Evolutionary conservation across 2,888 invertebrate genomes (phyloP).

Genomic region (Cybosia mesomella): DNA sequence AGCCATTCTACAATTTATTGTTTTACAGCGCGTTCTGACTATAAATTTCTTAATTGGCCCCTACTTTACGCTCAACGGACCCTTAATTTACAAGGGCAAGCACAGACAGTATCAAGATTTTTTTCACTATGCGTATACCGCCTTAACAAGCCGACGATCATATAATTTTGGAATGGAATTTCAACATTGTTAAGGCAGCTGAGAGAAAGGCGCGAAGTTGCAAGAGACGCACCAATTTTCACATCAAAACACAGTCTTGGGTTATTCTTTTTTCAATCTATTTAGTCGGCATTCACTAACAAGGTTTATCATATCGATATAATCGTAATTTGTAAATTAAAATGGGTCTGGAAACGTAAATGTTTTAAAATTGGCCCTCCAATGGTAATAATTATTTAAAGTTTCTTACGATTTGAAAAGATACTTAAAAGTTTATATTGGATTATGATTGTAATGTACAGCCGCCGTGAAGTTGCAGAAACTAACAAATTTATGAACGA

Average conservation of each 20-base stretch:
- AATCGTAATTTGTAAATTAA: constrained; percentile 79
- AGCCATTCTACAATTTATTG: constrained; percentile 83
- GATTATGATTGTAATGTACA: neutral
- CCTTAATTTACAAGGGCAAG: constrained; percentile 83
- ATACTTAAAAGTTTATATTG: neutral
- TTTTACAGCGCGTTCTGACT: constrained; percentile 81
- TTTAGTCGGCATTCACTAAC: constrained; percentile 64
- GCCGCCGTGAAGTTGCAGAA: too few relatives aligned
- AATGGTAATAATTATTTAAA: neutral
- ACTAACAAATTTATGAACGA: too few relatives aligned
- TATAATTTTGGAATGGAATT: constrained; percentile 75
- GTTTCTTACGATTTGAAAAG: neutral
- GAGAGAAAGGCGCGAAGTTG: constrained; percentile 60
- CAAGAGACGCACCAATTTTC: constrained; percentile 74
- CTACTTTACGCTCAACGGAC: constrained; percentile 77
- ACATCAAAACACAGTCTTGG: constrained; percentile 74
- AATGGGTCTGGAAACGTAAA: constrained; percentile 60
- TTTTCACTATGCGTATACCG: constrained; percentile 51
- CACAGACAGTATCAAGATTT: constrained; percentile 73
- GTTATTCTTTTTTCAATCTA: constrained; percentile 67
- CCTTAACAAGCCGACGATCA: constrained; percentile 71
- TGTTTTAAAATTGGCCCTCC: constrained; percentile 65
- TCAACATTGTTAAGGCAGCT: constrained; percentile 72
- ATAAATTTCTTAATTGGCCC: constrained; percentile 84
- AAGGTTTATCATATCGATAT: constrained; percentile 62